Evolutionary conservation across 2,888 invertebrate species (phyloP).

Genomic region (Margaritifera margaritifera): DNA sequence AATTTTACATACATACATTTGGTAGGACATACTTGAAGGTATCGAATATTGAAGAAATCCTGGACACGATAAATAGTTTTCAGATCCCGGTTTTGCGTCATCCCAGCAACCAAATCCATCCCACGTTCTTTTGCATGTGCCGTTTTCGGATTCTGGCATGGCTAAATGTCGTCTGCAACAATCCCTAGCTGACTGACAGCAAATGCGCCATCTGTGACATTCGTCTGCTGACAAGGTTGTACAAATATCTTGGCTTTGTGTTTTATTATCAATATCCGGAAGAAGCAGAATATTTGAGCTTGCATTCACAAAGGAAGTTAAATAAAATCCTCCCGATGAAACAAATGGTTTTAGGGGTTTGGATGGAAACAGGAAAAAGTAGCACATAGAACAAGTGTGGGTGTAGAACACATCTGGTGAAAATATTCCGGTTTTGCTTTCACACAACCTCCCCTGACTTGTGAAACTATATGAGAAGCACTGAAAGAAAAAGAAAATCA

Average conservation of each 20-base stretch:
- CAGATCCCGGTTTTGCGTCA: constrained; percentile 57
- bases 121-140: constrained; percentile 59
- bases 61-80: constrained; percentile 43
- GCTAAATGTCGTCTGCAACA: constrained; percentile 47
- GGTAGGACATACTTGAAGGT: no score
- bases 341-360: constrained; percentile 5
- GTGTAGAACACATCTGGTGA: constrained; percentile 31
- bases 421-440: constrained; percentile 30
- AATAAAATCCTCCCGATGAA: no score
- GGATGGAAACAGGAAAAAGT: constrained; percentile 41
- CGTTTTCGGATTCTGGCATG: constrained; percentile 14
- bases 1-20: no score
- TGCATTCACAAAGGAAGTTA: no score
- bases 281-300: no score
- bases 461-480: no score
- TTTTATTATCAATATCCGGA: constrained; percentile 39
- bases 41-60: no score
- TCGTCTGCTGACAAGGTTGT: constrained; percentile 32
- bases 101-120: constrained; percentile 61
- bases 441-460: constrained; percentile 12
- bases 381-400: constrained; percentile 53
- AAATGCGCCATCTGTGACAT: constrained; percentile 50
- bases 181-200: constrained; percentile 42
- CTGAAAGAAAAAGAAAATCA: no score
- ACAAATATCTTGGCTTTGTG: constrained; percentile 35